Conservation (phyloP, 2,888 invertebrate genomes). For the Epicampocera succincta region DNA sequence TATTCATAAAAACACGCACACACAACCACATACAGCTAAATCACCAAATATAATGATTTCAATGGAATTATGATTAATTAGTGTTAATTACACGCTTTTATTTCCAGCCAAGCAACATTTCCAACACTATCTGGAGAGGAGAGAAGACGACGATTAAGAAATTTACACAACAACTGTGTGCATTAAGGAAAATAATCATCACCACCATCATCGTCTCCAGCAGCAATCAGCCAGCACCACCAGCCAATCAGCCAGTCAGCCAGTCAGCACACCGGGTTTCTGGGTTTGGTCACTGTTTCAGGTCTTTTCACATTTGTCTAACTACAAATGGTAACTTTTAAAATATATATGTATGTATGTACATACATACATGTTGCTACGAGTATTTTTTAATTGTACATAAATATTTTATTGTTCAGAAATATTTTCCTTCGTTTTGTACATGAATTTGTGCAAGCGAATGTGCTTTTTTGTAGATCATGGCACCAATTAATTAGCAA, state of each 20-base stretch:
- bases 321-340: constrained; percentile 22
- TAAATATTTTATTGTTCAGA: constrained; percentile 7
- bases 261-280: constrained; percentile 9
- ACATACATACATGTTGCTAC: no score
- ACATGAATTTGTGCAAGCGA: not conserved
- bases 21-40: constrained; percentile 53
- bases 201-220: constrained; percentile 18
- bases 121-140: constrained; percentile 7
- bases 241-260: no score
- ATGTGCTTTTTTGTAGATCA: constrained; percentile 13
- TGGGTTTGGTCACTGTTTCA: constrained; percentile 27
- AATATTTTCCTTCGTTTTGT: constrained; percentile 1
- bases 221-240: no score
- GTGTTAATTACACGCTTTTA: constrained; percentile 76
- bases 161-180: constrained; percentile 9
- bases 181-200: constrained; percentile 33
- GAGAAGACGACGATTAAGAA: constrained; percentile 17
- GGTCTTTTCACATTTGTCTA: not conserved
- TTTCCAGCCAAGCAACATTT: constrained; percentile 56
- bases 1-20: constrained; percentile 4
- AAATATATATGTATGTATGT: constrained; percentile 24
- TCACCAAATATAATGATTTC: constrained; percentile 71
- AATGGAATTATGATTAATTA: constrained; percentile 76
- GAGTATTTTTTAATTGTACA: constrained; percentile 37
- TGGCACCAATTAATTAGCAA: constrained; percentile 50